Conservation (phyloP, 2,888 invertebrate genomes). For the Exephanes ischioxanthus region DNA sequence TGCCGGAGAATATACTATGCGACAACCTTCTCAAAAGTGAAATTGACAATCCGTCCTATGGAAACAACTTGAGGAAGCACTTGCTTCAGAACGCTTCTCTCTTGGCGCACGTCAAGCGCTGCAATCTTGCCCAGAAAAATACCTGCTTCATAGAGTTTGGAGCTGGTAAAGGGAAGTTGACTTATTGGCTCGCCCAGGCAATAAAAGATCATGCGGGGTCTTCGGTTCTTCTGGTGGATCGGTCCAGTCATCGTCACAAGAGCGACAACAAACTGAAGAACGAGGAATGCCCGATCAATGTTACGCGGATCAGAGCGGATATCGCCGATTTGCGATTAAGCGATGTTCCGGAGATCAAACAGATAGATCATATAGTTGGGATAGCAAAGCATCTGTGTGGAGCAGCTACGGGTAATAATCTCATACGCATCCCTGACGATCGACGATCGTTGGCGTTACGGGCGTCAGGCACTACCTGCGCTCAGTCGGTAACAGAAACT, state of each 20-base stretch:
- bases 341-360: conserved; percentile 85
- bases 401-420: conserved; percentile 91
- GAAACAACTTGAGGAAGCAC: conserved; percentile 90
- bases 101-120: conserved; percentile 89
- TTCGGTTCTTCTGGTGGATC: conserved; percentile 91
- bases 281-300: conserved; percentile 83
- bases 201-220: conserved; percentile 85
- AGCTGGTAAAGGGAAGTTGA: conserved; percentile 95
- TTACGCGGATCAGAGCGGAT: conserved; percentile 91
- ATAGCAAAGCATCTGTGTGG: conserved; percentile 96
- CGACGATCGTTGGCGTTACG: too few relatives aligned
- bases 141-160: conserved; percentile 95
- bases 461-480: not conserved
- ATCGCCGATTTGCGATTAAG: conserved; percentile 91
- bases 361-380: conserved; percentile 86
- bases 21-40: conserved; percentile 86
- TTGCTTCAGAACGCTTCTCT: conserved; percentile 92
- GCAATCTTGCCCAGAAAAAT: conserved; percentile 87
- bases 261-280: conserved; percentile 89
- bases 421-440: not conserved
- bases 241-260: conserved; percentile 93
- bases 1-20: conserved; percentile 83
- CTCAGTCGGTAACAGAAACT: conserved; percentile 1
- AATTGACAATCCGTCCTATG: conserved; percentile 86
- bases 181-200: conserved; percentile 91